phyloP scores from a whole-genome alignment of 2,113 vertebrate genomes.

The Gallinago paraguaiae region DNA sequence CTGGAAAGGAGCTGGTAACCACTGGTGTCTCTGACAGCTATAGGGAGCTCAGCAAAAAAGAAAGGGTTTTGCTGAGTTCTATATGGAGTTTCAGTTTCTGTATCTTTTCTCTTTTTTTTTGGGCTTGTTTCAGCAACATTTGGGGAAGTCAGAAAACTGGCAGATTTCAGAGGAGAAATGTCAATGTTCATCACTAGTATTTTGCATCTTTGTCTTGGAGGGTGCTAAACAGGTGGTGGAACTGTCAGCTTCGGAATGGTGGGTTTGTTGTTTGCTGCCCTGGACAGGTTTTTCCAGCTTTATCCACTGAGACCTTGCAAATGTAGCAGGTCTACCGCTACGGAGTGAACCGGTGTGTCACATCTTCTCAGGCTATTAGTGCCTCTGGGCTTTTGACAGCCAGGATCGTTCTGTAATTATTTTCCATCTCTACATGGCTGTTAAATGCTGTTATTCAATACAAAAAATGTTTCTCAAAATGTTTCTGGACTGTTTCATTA shows the following conservation, averaged over 20 bases:
- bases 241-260: not conserved
- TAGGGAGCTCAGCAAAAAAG: not conserved
- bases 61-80: not conserved
- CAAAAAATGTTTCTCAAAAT: not conserved
- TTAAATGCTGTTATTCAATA: not conserved
- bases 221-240: not conserved
- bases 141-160: not conserved
- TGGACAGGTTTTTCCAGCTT: not conserved
- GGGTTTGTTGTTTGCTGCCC: not conserved
- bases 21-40: not conserved
- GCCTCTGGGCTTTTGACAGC: not conserved
- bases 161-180: not conserved
- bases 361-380: not conserved
- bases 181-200: not conserved
- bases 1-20: not conserved
- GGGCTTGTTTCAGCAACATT: not conserved
- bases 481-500: constrained; percentile 10
- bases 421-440: not conserved
- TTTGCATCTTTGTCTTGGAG: not conserved
- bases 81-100: not conserved
- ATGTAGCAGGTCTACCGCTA: not conserved
- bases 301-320: not conserved
- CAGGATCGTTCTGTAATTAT: not conserved
- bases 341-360: not conserved
- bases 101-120: not conserved